A percentile compares a stretch with the other conserved stretches of the same genome.
phyloP scores from a whole-genome alignment of 53 echinoderm and acorn worm species.

The Henricia sp. region DNA sequence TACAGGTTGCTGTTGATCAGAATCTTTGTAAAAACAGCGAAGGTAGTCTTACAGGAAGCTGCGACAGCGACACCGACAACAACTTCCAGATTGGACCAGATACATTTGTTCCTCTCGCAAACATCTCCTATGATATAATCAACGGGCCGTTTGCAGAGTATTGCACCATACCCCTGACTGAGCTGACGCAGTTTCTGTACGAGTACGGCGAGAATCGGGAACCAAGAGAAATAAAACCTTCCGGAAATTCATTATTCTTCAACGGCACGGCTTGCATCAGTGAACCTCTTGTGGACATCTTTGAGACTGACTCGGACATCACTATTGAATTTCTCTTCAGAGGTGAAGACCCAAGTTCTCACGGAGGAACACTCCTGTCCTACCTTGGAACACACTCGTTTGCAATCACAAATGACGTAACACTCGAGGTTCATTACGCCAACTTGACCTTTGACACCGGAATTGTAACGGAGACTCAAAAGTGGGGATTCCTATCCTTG shows the following conservation, averaged over 20 bases:
- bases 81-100: conserved; percentile 53
- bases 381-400: conserved; percentile 56
- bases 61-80: conserved; percentile 69
- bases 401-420: conserved; percentile 69
- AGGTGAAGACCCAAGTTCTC: conserved; percentile 33
- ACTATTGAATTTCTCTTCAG: conserved; percentile 83
- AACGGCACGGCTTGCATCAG: conserved; percentile 77
- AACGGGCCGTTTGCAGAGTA: conserved; percentile 81
- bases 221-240: conserved; percentile 63
- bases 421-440: conserved; percentile 65
- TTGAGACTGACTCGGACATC: conserved; percentile 58
- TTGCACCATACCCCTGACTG: conserved; percentile 52
- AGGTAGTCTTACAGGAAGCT: conserved; percentile 72
- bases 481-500: conserved; percentile 82
- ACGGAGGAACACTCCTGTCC: conserved; percentile 66
- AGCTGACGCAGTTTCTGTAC: conserved; percentile 68
- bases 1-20: conserved; percentile 58
- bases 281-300: conserved; percentile 51
- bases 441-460: conserved; percentile 65
- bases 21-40: conserved; percentile 32
- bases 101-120: conserved; percentile 41
- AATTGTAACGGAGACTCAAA: conserved; percentile 54
- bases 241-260: conserved; percentile 73
- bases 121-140: conserved; percentile 72
- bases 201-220: conserved; percentile 46